phyloP scores from a whole-genome alignment of 2,797 vertebrate species.

The Sorex maritimensis region DNA sequence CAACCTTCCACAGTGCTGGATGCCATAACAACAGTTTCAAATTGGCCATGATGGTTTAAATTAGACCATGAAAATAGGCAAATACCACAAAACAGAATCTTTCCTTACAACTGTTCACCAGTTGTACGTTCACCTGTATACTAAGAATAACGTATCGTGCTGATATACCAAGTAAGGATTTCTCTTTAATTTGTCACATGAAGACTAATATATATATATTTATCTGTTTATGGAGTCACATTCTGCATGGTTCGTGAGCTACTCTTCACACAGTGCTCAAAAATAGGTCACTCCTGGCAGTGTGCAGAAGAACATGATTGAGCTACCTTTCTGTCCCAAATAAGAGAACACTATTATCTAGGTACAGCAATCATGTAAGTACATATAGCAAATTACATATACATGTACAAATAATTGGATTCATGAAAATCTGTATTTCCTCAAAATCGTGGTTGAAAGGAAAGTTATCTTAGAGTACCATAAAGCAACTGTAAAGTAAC shows the following conservation, averaged over 20 bases:
- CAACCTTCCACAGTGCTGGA: neutral
- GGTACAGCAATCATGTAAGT: too few relatives aligned
- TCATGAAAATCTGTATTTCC: conserved; percentile 5
- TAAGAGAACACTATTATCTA: too few relatives aligned
- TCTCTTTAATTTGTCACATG: neutral
- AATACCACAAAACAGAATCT: neutral
- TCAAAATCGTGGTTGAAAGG: conserved; percentile 10
- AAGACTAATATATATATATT: neutral
- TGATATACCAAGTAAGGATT: neutral
- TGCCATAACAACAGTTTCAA: neutral
- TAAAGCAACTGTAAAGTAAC: neutral
- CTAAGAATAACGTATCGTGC: neutral
- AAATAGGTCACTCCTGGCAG: too few relatives aligned
- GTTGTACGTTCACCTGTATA: neutral
- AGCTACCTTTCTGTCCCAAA: too few relatives aligned
- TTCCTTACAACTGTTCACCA: neutral
- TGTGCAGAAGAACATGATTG: too few relatives aligned
- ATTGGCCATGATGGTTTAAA: neutral
- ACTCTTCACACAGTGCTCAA: too few relatives aligned
- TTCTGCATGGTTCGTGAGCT: too few relatives aligned
- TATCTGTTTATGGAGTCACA: too few relatives aligned
- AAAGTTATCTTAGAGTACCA: neutral
- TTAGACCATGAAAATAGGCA: neutral
- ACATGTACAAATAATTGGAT: neutral
- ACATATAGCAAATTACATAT: neutral